phyloP scores from a whole-genome alignment of 64 coral and sea anemone species.

The Dendronephthya gigantea region DNA sequence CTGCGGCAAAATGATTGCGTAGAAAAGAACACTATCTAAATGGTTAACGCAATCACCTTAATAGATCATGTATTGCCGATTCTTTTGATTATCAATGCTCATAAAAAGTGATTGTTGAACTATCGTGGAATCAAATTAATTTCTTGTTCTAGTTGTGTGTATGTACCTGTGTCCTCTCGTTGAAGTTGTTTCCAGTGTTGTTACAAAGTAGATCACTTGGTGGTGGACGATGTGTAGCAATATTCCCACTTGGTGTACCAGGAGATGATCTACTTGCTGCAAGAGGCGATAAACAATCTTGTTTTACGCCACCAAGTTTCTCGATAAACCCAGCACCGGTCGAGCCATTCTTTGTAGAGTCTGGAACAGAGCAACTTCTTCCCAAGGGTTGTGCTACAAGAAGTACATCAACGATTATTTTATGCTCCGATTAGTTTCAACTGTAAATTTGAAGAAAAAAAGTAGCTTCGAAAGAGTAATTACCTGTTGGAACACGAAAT shows the following conservation, averaged over 20 bases:
- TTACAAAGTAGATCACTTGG: not conserved
- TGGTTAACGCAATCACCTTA: too few relatives aligned
- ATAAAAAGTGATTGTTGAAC: too few relatives aligned
- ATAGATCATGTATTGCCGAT: too few relatives aligned
- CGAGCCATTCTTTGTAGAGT: not conserved
- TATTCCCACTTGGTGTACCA: not conserved
- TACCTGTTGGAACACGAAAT: not conserved
- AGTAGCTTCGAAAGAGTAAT: not conserved
- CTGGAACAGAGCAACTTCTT: slow-evolving; percentile 1
- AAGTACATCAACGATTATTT: too few relatives aligned
- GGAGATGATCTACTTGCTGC: slow-evolving; percentile 11
- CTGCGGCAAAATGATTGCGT: too few relatives aligned
- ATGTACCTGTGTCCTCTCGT: not conserved
- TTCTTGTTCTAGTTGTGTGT: too few relatives aligned
- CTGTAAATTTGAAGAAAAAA: too few relatives aligned
- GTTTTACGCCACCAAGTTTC: not conserved
- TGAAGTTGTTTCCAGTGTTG: not conserved
- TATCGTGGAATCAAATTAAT: too few relatives aligned
- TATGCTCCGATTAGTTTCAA: too few relatives aligned
- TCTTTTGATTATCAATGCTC: too few relatives aligned
- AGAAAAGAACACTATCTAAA: too few relatives aligned
- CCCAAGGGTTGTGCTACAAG: not conserved
- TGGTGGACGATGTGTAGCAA: not conserved
- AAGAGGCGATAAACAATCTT: not conserved
- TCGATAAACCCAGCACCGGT: not conserved